Evolutionary conservation across 2,113 vertebrate genomes (phyloP), one percentile per base, ranked within the genome.

Genomic region (Lucifuga dentata): DNA sequence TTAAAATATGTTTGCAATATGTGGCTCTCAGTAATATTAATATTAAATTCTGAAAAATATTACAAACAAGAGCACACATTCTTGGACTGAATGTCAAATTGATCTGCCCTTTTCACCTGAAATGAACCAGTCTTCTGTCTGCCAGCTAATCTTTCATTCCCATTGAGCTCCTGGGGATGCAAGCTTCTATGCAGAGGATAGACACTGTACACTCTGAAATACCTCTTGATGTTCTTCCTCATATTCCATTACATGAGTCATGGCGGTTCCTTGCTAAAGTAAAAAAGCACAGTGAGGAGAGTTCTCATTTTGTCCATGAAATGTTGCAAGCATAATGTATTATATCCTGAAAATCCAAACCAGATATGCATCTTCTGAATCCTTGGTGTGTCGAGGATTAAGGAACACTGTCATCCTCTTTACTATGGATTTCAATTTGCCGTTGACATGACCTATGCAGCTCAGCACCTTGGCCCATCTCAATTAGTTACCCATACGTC

Each of bases 401-500:
- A 52, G 52, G 48, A 21, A 40, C 36, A 41, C 46, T 67, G 9
- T 24, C 11, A 15, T 45, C 56, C 60, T 68, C 71, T 85, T 58
- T 51, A 46, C 56, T 39, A 13, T 35, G 29, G 72, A 73, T 84
- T 82, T 80, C 52, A 79, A 40, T 68, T 77, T 90, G 79, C 43
- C 33, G 58, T 78, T 74, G 67, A 72, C 81, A 56, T 45, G 70
- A 76, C 85, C 81, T 80, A 66, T 52, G 72, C 45, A 57, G 65
- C 68, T 60, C 49, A 51, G 71, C 80, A 74, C 77, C 46, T 78
- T 64, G 76, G 65, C 80, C 85, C 66, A 55, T 83, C 79, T 88
- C 86, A 90, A 90, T 92, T 90, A 90, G 86, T 86, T 73, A 76
- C 70, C 81, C 85, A 77, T 90, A 79, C 84, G 81, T 81, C 84